Conservation (phyloP, 2,113 vertebrate species). For the Thermophis baileyi region DNA sequence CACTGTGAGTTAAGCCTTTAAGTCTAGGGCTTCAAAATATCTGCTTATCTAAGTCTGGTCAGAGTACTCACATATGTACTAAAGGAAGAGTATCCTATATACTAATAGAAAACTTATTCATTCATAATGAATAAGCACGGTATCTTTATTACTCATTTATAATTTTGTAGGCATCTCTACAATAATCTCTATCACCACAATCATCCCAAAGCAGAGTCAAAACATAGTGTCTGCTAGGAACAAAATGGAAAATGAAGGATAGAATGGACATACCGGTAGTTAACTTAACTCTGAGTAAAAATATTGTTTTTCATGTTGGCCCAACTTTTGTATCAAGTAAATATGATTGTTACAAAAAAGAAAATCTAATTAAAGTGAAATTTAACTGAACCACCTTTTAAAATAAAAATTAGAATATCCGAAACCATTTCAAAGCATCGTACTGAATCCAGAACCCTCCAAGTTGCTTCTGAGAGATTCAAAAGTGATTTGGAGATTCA, state of each 20-base stretch:
- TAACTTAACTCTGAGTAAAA: background rate
- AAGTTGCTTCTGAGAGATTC: background rate
- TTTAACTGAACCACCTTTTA: background rate
- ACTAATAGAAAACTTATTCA: background rate
- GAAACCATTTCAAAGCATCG: background rate
- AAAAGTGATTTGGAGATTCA: background rate
- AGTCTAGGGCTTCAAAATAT: background rate
- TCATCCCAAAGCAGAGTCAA: background rate
- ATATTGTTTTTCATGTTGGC: background rate
- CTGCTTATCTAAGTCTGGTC: background rate
- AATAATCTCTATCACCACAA: background rate
- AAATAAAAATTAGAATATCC: background rate
- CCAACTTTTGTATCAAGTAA: background rate
- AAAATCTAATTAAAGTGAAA: background rate
- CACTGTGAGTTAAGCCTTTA: background rate
- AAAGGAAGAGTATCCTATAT: background rate
- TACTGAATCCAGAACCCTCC: background rate
- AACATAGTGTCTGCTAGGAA: background rate
- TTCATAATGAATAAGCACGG: background rate
- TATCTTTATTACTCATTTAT: background rate
- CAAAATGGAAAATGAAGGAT: background rate
- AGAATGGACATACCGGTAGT: background rate
- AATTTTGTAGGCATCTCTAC: background rate
- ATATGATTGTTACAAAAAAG: background rate
- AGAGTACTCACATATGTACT: background rate